Base-by-base conservation (phyloP, 1,140 invertebrate genomes). In the Arctopsyche grandis region DNA sequence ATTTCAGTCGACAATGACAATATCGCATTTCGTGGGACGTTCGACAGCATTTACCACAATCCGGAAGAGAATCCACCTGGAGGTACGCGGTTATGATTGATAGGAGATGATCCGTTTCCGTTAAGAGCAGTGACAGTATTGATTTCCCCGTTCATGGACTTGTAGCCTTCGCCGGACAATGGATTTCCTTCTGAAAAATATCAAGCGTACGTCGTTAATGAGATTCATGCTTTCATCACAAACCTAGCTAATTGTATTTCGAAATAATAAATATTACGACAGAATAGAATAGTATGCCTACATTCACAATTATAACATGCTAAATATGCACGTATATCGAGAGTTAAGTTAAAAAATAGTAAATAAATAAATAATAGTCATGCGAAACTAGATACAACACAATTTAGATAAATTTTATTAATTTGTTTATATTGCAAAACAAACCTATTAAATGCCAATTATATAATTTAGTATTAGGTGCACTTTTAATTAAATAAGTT, bases 131-230 rank as follows among this genome's bases (percentile, higher is more conserved):
- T 88, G 76, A 89, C 87, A 0, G 85, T 89, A 85, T 89, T 88
- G 83, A 88, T 89, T 83, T 89, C 87, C 78, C 88, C 88, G 83
- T 88, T 88, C 84, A 88, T 82, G 71, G 87, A 88, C 82, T 88
- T 89, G 87, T 89, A 89, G 82, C 88, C 88, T 84, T 88, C 87
- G 75, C 87, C 88, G 83, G 88, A 88, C 84, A 89, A 88, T 29
- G 88, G 88, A 84, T 89, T 89, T 82, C 87, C 87, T 84, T 89
- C 88, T 89, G 87, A 80, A 83, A 80, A 16, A 79, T 43, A 74
- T 26, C 9, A 75, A 44, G 16, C 48, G 12, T 12, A 3, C 16
- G 1, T 71, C 26, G 14, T 9, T 19, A 52, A 12, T 52, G 12
- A 52, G 4, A 3, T 3, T 52, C 1, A 52, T 52, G 4, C 3